Conservation (phyloP, 2,888 invertebrate genomes). For the Trissolcus japonicus region DNA sequence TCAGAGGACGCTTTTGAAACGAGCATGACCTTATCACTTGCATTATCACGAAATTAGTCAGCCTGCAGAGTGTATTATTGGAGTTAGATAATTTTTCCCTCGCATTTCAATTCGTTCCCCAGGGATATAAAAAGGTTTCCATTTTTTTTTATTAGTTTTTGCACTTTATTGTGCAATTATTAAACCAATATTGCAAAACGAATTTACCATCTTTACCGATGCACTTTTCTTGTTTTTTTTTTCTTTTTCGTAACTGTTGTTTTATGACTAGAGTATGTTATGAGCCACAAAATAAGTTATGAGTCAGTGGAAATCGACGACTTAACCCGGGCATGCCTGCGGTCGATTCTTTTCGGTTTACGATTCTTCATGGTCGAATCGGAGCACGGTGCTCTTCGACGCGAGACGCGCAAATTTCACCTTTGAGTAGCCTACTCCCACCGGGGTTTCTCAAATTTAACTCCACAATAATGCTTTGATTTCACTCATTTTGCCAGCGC, state of each 20-base stretch:
- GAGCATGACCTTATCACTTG: constrained; percentile 38
- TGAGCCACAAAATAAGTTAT: constrained; percentile 3
- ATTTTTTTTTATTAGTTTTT: neutral
- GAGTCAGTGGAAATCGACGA: constrained; percentile 44
- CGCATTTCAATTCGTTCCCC: neutral
- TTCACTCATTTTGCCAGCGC: constrained; percentile 50
- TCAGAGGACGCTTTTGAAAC: constrained; percentile 49
- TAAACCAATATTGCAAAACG: no score
- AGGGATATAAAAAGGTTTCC: no score
- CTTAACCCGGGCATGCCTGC: constrained; percentile 63
- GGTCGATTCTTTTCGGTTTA: constrained; percentile 62
- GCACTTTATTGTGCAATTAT: neutral
- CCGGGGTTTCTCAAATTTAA: constrained; percentile 37
- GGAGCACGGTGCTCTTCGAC: constrained; percentile 54
- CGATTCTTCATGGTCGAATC: constrained; percentile 61
- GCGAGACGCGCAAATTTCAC: constrained; percentile 55
- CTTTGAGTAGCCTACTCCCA: constrained; percentile 28
- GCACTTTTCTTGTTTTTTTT: no score
- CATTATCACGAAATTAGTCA: constrained; percentile 53
- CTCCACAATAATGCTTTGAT: constrained; percentile 47
- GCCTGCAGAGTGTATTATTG: constrained; percentile 36
- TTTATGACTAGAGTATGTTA: no score
- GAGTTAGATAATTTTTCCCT: constrained; percentile 7
- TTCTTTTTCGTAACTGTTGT: no score
- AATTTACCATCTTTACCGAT: no score